Conservation (phyloP, 2,797 vertebrate genomes). For the Huso huso region DNA sequence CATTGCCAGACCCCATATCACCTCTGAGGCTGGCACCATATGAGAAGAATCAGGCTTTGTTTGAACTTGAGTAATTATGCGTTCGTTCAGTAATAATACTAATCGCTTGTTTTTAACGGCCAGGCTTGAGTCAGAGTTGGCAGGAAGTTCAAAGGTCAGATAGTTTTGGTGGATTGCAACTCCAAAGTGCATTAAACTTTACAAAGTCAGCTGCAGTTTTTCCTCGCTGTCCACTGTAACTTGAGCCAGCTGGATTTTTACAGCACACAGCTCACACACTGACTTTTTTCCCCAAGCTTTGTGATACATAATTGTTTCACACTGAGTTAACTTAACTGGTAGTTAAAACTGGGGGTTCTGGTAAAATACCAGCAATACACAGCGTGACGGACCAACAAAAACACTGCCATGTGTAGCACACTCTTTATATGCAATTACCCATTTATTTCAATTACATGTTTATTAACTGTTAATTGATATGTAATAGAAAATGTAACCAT, state of each 20-base stretch:
- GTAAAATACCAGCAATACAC: too few species aligned
- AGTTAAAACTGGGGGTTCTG: too few species aligned
- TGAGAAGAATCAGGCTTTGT: conserved; percentile 1
- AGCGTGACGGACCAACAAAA: too few species aligned
- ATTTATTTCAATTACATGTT: too few species aligned
- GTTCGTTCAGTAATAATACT: not conserved
- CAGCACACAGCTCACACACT: not conserved
- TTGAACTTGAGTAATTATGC: not conserved
- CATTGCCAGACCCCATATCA: not conserved
- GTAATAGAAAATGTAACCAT: too few species aligned
- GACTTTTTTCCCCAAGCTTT: not conserved
- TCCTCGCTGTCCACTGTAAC: not conserved
- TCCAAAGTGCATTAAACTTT: not conserved
- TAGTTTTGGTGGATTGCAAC: not conserved
- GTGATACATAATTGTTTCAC: not conserved
- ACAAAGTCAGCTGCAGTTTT: too few species aligned
- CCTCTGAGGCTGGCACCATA: not conserved
- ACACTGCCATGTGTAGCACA: too few species aligned
- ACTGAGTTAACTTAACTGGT: too few species aligned
- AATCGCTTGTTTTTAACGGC: not conserved
- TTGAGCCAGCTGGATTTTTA: not conserved
- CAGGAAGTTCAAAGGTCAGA: not conserved
- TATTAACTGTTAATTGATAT: too few species aligned
- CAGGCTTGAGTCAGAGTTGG: not conserved
- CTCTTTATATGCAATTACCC: too few species aligned